A percentile compares a stretch with the other conserved stretches of the same genome.
Evolutionary conservation across 2,113 vertebrate genomes (phyloP).

Genomic region (Eudorcas thomsonii): DNA sequence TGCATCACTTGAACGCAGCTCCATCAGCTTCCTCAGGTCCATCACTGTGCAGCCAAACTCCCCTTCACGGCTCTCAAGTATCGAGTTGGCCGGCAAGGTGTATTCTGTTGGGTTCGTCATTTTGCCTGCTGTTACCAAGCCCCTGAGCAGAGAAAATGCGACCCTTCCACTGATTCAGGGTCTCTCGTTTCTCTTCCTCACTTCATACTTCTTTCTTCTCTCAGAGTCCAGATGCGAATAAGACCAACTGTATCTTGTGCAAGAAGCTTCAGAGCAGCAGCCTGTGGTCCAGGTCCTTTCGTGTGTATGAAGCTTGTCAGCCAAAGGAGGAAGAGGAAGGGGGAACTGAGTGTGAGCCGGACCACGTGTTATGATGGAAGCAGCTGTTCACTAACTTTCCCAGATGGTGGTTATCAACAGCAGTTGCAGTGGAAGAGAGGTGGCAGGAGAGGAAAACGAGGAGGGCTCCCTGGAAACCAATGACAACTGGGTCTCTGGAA

Average conservation of each 20-base stretch:
- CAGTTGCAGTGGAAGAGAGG: slow-evolving; percentile 71
- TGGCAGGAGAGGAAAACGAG: slow-evolving; percentile 74
- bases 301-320: slow-evolving; percentile 6
- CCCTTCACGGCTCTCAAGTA: slow-evolving; percentile 88
- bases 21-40: slow-evolving; percentile 93
- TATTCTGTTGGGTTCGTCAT: slow-evolving; percentile 56
- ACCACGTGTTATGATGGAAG: slow-evolving; percentile 58
- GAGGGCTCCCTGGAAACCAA: slow-evolving; percentile 78
- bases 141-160: slow-evolving; percentile 1
- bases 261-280: not conserved
- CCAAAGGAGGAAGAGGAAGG: slow-evolving; percentile 31
- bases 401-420: slow-evolving; percentile 80
- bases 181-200: not conserved
- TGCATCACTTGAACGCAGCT: slow-evolving; percentile 89
- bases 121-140: slow-evolving; percentile 25
- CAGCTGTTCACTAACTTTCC: slow-evolving; percentile 69
- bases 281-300: not conserved
- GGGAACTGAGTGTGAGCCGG: slow-evolving; percentile 50
- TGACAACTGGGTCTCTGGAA: slow-evolving; percentile 80
- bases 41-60: slow-evolving; percentile 90
- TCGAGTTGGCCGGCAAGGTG: slow-evolving; percentile 85
- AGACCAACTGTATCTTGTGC: not conserved
- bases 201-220: slow-evolving; percentile 15
- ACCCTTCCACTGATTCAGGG: not conserved
- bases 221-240: not conserved